phyloP scores from a whole-genome alignment of 2,888 invertebrate species.

The Celastrina argiolus region DNA sequence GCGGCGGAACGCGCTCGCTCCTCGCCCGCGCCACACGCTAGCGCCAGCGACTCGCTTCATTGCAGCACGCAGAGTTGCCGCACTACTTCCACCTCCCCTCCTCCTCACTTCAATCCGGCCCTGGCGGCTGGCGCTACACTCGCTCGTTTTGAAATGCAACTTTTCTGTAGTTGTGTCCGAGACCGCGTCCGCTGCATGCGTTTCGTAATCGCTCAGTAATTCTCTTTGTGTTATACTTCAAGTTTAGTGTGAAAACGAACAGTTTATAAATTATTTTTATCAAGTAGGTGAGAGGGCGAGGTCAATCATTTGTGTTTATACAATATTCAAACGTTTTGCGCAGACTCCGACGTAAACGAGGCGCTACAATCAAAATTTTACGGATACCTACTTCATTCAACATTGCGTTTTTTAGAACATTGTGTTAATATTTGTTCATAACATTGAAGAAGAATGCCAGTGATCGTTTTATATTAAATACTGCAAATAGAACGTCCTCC shows the following conservation, averaged over 20 bases:
- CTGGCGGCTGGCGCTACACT: constrained; percentile 37
- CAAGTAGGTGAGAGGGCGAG: constrained; percentile 54
- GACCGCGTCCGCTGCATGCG: constrained; percentile 50
- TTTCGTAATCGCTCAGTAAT: constrained; percentile 39
- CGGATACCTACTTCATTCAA: constrained; percentile 45
- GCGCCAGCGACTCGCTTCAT: constrained; percentile 33
- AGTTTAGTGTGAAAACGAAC: constrained; percentile 42
- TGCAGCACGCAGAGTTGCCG: constrained; percentile 39
- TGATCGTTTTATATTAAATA: constrained; percentile 38
- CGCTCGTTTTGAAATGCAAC: constrained; percentile 40
- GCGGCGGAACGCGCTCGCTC: constrained; percentile 47
- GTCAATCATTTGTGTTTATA: constrained; percentile 41
- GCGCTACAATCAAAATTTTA: constrained; percentile 38
- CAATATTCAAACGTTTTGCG: constrained; percentile 45
- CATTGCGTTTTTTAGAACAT: constrained; percentile 29
- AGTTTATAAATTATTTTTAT: constrained; percentile 35
- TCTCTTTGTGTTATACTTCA: constrained; percentile 50
- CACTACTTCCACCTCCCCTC: constrained; percentile 41
- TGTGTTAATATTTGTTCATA: constrained; percentile 9
- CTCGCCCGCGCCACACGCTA: constrained; percentile 28
- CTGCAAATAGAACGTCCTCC: constrained; percentile 36
- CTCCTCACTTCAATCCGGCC: constrained; percentile 42
- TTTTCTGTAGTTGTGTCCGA: constrained; percentile 56
- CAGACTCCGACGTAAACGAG: constrained; percentile 46
- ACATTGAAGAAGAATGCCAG: constrained; percentile 34